Evolutionary conservation across 1,140 invertebrate genomes (phyloP), one percentile per base, ranked within the genome.

Genomic region (Drosophila bocqueti): DNA sequence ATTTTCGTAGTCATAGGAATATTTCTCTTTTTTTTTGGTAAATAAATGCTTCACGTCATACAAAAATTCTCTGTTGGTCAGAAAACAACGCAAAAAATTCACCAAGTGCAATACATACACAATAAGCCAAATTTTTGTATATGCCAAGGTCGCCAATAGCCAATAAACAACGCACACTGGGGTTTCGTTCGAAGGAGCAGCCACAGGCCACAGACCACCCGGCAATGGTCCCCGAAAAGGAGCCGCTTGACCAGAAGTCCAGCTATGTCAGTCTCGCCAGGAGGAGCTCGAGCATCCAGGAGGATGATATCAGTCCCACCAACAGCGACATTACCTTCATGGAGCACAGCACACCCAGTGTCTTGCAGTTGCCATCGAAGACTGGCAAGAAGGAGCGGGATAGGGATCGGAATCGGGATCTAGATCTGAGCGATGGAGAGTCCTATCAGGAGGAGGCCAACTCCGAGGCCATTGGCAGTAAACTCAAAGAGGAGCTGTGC

Each of bases 61-160:
- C 73, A 80, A 91, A 91, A 91, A 92, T 92, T 91, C 83, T 86
- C 82, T 90, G 90, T 91, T 86, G 60, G 58, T 64, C 40, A 76
- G 7, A 61, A 63, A 73, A 72, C 60, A 86, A 62, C 31, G 65
- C 46, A 66, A 66, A 74, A 79, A 84, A 67, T 71, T 78, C 43
- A 18, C 38, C 36, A 79, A 75, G 64, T 74, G 62, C 38, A 68
- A 54, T 26, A 11, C 11, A 54, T n/a, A 45, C 13, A 13, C n/a
- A 78, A 57, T 49, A 66, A 65, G 42, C 63, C 26, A 89, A 89
- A 84, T 89, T 89, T 31, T 75, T 50, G 84, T 89, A 81, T 61
- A 67, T 80, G 60, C 62, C 73, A 58, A 26, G 38, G 36, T 34
- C 40, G 18, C 29, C 18, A 62, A 18, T n/a, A 64, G 73, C 55